Evolutionary conservation across 2,888 invertebrate species (phyloP).

Genomic region (Tenthredo scrophulariae): DNA sequence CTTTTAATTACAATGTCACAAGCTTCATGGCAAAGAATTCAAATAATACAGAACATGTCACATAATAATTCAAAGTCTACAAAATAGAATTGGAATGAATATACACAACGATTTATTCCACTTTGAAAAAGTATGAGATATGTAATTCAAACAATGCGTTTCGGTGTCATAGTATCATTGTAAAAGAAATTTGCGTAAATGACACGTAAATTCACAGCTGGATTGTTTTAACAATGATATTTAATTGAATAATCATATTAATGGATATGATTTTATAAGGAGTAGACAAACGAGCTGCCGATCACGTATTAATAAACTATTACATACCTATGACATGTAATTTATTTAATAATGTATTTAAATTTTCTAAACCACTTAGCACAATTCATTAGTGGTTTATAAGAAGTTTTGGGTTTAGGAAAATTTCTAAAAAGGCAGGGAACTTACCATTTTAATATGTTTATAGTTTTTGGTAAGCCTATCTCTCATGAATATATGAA

Average conservation of each 20-base stretch:
- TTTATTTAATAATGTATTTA: conserved; percentile 20
- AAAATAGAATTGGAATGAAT: not conserved
- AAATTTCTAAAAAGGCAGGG: conserved; percentile 30
- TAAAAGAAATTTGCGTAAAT: not conserved
- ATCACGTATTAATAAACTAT: conserved; percentile 26
- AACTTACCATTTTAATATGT: conserved; percentile 45
- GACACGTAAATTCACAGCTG: not conserved
- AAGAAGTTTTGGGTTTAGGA: not conserved
- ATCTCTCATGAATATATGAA: conserved; percentile 14
- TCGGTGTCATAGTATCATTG: not conserved
- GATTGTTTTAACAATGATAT: not conserved
- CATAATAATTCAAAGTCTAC: not conserved
- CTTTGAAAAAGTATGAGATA: not conserved
- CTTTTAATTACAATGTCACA: not conserved
- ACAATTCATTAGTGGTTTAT: conserved; percentile 18
- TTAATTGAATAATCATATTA: conserved; percentile 14
- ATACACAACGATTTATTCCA: not conserved
- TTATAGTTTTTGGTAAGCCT: conserved; percentile 38
- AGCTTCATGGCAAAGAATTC: not conserved
- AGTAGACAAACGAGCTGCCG: conserved; percentile 38
- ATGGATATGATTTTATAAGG: conserved; percentile 33
- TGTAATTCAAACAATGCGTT: conserved; percentile 22
- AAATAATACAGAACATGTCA: not conserved
- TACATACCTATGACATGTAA: conserved; percentile 28
- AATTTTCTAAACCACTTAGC: conserved; percentile 27